Conservation (phyloP, 2,113 vertebrate species). For the Delphinus delphis region DNA sequence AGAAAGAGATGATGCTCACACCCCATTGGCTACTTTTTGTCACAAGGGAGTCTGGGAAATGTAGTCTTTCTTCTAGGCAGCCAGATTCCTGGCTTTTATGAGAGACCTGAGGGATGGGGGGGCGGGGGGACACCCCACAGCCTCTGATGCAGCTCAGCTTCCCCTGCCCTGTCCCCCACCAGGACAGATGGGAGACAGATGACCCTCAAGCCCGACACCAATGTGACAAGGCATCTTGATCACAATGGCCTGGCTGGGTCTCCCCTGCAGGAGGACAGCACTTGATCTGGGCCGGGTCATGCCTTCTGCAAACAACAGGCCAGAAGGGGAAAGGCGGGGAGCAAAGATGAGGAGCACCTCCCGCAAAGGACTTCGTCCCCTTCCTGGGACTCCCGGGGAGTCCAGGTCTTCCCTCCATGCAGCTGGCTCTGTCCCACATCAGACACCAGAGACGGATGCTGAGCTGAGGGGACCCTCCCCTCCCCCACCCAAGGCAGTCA, state of each 20-base stretch:
- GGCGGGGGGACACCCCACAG: neutral
- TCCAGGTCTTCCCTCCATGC: neutral
- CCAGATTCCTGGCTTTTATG: too few relatives aligned
- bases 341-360: accelerated
- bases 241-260: neutral
- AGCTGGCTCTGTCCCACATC: neutral
- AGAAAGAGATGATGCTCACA: neutral
- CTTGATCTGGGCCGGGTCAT: neutral
- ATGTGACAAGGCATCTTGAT: neutral
- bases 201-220: neutral
- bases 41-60: neutral
- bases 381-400: neutral
- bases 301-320: neutral
- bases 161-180: neutral
- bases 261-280: accelerated
- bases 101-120: neutral
- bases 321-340: neutral
- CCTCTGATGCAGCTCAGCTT: neutral
- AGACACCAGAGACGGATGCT: neutral
- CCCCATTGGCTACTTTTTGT: neutral
- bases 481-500: neutral
- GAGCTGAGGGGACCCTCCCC: neutral
- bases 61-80: neutral
- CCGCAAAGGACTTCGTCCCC: neutral
- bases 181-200: neutral